Evolutionary conservation across 2,888 invertebrate genomes (phyloP), one percentile per base, ranked within the genome.

Genomic region (Ecliptopera silaceata): DNA sequence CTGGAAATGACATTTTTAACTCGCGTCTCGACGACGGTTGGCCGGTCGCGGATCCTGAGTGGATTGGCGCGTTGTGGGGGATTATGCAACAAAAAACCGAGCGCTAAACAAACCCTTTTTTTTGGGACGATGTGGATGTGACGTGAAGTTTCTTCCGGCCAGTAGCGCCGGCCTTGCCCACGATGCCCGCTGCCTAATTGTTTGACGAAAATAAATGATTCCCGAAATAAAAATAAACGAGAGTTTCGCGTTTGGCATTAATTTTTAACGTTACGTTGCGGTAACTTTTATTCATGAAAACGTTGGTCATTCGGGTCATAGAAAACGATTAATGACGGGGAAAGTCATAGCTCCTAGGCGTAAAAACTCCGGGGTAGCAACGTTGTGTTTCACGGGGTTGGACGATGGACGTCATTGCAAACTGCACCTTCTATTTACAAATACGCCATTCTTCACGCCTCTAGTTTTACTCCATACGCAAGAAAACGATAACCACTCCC

Each of bases 131-230:
- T 61, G 74, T 74, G 75, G 80, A 82, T 82, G 80, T 82, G 81
- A 86, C 80, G 84, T 76, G 79, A 79, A 84, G 79, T 86, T 86
- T 87, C 86, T 84, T 85, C 83, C 80, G 80, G 75, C 71, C 70
- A 68, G 74, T 74, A 74, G 72, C 66, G 65, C 72, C 75, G 79
- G 78, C 80, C 83, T 79, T 80, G 81, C 78, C 69, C 70, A 68
- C 80, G 79, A 84, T 81, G 78, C 74, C 77, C 79, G 69, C 79
- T 74, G 77, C 84, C 84, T 88, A 89, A 89, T 89, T 89, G 87
- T 86, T 88, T 86, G 86, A 89, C 88, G 87, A 86, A 87, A 90
- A 90, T 86, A 90, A 90, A 89, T 90, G 87, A 88, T 86, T 82
- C 84, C 75, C 74, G 80, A 88, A 88, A 88, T 87, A 86, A 84